Evolutionary conservation across 2,113 vertebrate genomes (phyloP).

Genomic region (Kryptolebias marmoratus): DNA sequence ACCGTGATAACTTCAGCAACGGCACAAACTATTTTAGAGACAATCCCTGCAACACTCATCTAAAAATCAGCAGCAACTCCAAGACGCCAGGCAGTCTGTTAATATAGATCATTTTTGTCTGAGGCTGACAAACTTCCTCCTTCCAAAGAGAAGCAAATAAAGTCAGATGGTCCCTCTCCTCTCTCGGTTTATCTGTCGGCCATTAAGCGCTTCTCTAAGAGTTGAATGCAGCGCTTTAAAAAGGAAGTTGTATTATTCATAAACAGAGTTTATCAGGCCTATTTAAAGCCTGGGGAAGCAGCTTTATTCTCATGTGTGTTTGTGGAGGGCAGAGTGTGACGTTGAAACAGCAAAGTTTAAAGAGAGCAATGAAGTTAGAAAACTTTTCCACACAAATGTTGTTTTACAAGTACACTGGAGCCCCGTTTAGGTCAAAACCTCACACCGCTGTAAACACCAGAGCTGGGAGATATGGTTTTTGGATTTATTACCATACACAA

Average conservation of each 20-base stretch:
- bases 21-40: not conserved
- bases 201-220: constrained; percentile 42
- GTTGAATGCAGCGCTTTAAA: constrained; percentile 47
- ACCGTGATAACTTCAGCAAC: not conserved
- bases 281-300: constrained; percentile 5
- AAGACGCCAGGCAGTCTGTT: constrained; percentile 16
- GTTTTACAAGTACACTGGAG: no score
- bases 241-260: constrained; percentile 72
- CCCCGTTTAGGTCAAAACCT: no score
- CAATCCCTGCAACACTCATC: not conserved
- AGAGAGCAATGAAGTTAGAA: not conserved
- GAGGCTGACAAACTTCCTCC: constrained; percentile 35
- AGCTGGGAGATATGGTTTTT: no score
- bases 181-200: constrained; percentile 13
- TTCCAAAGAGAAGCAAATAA: constrained; percentile 20
- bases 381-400: not conserved
- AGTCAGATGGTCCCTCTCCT: not conserved
- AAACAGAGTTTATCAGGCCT: constrained; percentile 24
- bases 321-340: not conserved
- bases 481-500: no score
- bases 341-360: not conserved
- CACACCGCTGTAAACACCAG: no score
- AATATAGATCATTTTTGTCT: not conserved
- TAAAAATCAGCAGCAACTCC: not conserved
- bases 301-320: not conserved